Percentiles rank a stretch among this genome's conserved stretches.
Evolutionary conservation across 2,113 vertebrate genomes (phyloP).

Genomic region (Cinclus mexicanus): DNA sequence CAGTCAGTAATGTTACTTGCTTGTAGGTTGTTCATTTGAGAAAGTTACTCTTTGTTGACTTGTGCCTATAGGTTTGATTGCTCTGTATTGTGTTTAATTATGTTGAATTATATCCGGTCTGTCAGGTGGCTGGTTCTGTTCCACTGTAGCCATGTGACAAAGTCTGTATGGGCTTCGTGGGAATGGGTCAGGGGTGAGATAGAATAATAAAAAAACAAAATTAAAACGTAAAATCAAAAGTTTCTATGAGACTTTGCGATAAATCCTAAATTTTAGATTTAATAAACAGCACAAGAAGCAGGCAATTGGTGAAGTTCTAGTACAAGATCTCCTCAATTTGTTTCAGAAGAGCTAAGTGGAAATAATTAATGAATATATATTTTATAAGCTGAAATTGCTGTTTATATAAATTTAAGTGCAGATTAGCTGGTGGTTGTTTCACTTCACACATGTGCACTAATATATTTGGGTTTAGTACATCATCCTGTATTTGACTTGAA

Average conservation of each 20-base stretch:
- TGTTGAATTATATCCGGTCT: neutral
- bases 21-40: neutral
- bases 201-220: neutral
- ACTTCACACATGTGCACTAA: neutral
- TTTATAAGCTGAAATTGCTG: neutral
- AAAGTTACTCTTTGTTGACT: neutral
- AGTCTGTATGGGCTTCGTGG: neutral
- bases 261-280: neutral
- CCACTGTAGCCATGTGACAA: neutral
- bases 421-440: conserved; percentile 24
- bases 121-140: neutral
- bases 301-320: neutral
- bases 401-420: conserved; percentile 17
- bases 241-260: neutral
- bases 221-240: neutral
- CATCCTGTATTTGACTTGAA: conserved; percentile 12
- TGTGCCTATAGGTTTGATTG: neutral
- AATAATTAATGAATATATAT: neutral
- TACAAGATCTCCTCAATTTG: neutral
- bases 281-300: neutral
- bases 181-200: neutral
- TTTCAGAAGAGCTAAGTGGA: neutral
- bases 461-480: neutral
- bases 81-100: neutral
- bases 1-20: neutral